These are phyloP conservation scores for Diphyllodes magnificus DNA, from an alignment of 2,113 vertebrate genomes.

Conservation along the genomic window DNA sequence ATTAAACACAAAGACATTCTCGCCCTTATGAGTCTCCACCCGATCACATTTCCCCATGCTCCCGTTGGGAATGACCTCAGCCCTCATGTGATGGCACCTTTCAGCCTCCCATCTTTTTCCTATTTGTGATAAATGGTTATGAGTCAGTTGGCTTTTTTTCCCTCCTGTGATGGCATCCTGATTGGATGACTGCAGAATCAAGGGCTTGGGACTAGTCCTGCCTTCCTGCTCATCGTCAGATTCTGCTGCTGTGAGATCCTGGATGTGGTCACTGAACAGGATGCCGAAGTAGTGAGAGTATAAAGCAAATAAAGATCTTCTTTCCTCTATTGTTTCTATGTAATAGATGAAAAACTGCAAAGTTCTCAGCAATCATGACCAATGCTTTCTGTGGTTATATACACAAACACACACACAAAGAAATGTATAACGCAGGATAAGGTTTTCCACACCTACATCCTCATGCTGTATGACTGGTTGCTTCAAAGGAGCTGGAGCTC, in stretches of 20 bases:
- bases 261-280: neutral
- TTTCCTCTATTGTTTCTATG: neutral
- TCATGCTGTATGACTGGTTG: neutral
- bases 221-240: neutral
- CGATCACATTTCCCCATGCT: neutral
- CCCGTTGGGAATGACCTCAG: neutral
- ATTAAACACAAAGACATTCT: neutral
- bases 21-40: accelerated
- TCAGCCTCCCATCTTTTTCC: neutral
- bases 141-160: neutral
- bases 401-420: accelerated
- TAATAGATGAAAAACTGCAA: neutral
- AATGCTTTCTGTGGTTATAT: neutral
- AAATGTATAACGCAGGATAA: neutral
- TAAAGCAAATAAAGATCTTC: neutral
- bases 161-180: neutral
- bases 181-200: neutral
- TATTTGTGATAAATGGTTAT: neutral
- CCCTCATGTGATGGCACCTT: neutral
- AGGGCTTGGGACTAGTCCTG: neutral
- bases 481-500: neutral
- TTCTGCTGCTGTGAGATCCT: neutral
- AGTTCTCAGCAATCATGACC: neutral
- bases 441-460: neutral
- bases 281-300: neutral